Percentiles rank a stretch among this genome's conserved stretches.
These are phyloP conservation scores for Paragorgia papillata DNA, from an alignment of 92 coral and sea anemone species.

Conservation along the genomic window DNA sequence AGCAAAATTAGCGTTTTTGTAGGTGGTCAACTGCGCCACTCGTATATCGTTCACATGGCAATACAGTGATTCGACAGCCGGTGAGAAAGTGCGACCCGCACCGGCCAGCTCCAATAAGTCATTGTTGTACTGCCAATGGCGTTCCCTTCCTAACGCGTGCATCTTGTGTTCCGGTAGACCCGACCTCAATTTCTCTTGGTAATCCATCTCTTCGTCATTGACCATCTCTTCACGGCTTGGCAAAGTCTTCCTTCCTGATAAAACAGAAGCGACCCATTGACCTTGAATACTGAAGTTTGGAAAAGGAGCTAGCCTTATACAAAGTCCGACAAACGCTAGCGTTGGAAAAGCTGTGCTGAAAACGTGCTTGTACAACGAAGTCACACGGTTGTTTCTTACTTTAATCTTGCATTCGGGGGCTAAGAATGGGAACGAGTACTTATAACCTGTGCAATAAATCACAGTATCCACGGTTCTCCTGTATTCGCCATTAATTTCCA, in stretches of 20 bases:
- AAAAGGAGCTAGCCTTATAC: slow-evolving; percentile 67
- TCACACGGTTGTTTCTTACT: slow-evolving; percentile 64
- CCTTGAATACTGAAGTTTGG: slow-evolving; percentile 82
- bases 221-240: slow-evolving; percentile 75
- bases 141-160: slow-evolving; percentile 57
- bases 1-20: not conserved
- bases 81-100: not conserved
- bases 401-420: slow-evolving; percentile 58
- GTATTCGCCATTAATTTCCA: slow-evolving; percentile 61
- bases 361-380: slow-evolving; percentile 74
- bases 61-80: slow-evolving; percentile 3
- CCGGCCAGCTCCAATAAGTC: slow-evolving; percentile 68
- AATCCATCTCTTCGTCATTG: slow-evolving; percentile 64
- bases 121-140: slow-evolving; percentile 67
- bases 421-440: slow-evolving; percentile 78
- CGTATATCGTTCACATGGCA: not conserved
- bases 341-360: slow-evolving; percentile 68
- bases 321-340: slow-evolving; percentile 74
- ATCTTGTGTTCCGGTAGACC: slow-evolving; percentile 66
- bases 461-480: slow-evolving; percentile 57
- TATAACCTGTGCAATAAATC: slow-evolving; percentile 84
- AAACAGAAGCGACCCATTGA: slow-evolving; percentile 57
- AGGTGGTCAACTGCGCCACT: not conserved
- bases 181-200: slow-evolving; percentile 49
- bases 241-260: slow-evolving; percentile 57